A percentile compares a stretch with the other conserved stretches of the same genome.
These are phyloP conservation scores for Artemia sinica DNA, from an alignment of 2,888 invertebrate genomes.

Conservation along the genomic window DNA sequence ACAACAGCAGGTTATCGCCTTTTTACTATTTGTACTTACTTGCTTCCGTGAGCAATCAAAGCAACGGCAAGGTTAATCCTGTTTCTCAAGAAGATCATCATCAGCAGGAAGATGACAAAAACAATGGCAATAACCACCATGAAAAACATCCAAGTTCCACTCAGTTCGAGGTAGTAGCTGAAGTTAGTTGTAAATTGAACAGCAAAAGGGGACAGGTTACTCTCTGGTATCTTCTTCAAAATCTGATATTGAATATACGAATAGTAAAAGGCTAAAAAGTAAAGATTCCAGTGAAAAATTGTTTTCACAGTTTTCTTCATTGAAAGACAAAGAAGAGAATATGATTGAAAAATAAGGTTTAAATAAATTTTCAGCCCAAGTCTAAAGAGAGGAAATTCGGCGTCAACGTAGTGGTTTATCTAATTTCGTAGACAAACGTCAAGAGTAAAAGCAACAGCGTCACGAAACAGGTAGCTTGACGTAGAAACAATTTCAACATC, in stretches of 20 bases:
- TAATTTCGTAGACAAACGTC: too few species aligned
- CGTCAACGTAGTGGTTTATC: too few species aligned
- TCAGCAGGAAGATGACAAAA: conserved; percentile 46
- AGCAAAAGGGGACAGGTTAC: conserved; percentile 26
- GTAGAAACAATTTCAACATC: too few species aligned
- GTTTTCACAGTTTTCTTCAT: too few species aligned
- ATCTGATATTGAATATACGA: conserved; percentile 42
- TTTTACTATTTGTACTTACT: conserved; percentile 27
- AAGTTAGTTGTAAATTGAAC: conserved; percentile 29
- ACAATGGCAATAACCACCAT: conserved; percentile 47
- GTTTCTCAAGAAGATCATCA: conserved; percentile 62
- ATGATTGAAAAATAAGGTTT: too few species aligned
- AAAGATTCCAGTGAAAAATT: too few species aligned
- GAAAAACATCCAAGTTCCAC: conserved; percentile 49
- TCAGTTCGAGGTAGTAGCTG: conserved; percentile 38
- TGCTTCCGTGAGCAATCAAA: conserved; percentile 66
- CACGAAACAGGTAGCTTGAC: too few species aligned
- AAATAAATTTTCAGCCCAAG: too few species aligned
- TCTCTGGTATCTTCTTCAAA: conserved; percentile 28
- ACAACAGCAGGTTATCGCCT: too few species aligned
- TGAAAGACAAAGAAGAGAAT: too few species aligned
- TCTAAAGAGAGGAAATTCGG: too few species aligned
- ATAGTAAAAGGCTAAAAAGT: conserved; percentile 39
- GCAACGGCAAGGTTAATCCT: conserved; percentile 74
- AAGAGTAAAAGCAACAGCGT: too few species aligned